These are phyloP conservation scores for Rhinogobio ventralis DNA, from an alignment of 2,797 vertebrate genomes.

Conservation along the genomic window DNA sequence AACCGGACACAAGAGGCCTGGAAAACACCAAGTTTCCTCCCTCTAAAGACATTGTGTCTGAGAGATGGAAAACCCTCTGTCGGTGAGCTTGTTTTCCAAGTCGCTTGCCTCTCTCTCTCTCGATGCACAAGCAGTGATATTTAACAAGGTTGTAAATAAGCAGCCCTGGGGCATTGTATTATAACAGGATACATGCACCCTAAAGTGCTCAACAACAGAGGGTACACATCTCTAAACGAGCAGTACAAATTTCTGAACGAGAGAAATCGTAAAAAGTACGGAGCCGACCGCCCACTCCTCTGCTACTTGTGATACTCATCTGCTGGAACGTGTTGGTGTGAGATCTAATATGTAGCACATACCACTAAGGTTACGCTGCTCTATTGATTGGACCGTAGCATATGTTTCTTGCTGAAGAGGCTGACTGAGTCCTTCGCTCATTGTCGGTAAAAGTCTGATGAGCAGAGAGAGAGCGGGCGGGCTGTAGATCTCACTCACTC, in stretches of 20 bases:
- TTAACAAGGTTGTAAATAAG: slow-evolving; percentile 33
- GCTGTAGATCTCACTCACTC: slow-evolving; percentile 36
- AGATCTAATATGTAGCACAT: slow-evolving; percentile 23
- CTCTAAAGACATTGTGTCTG: slow-evolving; percentile 74
- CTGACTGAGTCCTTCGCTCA: not conserved
- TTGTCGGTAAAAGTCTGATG: slow-evolving; percentile 17
- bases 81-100: slow-evolving; percentile 57
- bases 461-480: not conserved
- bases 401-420: slow-evolving; percentile 13
- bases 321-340: slow-evolving; percentile 31
- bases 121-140: slow-evolving; percentile 32
- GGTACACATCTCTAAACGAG: not conserved
- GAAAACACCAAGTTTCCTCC: slow-evolving; percentile 46
- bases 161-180: slow-evolving; percentile 18
- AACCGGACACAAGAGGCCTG: slow-evolving; percentile 56
- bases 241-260: slow-evolving; percentile 23
- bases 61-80: slow-evolving; percentile 66
- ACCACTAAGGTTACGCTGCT: slow-evolving; percentile 23
- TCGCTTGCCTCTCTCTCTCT: slow-evolving; percentile 8
- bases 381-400: slow-evolving; percentile 12
- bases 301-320: slow-evolving; percentile 37
- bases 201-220: not conserved
- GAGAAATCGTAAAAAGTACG: not conserved
- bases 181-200: slow-evolving; percentile 13
- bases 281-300: slow-evolving; percentile 33